Evolutionary conservation across 2,113 vertebrate genomes (phyloP), one percentile per base, ranked within the genome.

Genomic region (Plecturocebus donacophilus): DNA sequence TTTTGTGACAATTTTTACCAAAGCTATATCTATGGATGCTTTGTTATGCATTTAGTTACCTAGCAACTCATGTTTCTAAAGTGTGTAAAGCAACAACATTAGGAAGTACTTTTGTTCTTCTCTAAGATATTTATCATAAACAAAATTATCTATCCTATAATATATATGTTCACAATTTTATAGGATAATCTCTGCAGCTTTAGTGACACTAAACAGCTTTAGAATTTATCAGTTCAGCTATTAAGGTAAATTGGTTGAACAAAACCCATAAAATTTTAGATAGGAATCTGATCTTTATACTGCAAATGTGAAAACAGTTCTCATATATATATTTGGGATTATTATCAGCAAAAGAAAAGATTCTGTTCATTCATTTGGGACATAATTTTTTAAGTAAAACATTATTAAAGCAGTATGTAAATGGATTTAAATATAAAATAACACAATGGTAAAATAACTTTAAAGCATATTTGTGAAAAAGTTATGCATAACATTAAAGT

Each of bases 81-180:
- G 86, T 79, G 76, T 75, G 83, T 61, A 54, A 38, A 86, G 10
- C 40, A 96, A 58, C 21, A 58, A 70, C 5, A 81, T 68, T 87
- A 94, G 42, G 45, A 95, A 96, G 4, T 54, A 9, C 21, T n/a
- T 83, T 91, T 87, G 71, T 91, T 93, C 95, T 95, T 79, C 35
- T 61, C 83, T 66, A 40, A 20, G 45, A 83, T 90, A 8, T 45
- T 88, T 93, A 30, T 68, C 68, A 88, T 79, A 95, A 95, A 61
- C 56, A 81, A 86, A 90, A 93, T 61, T 80, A 11, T 81, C 79
- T 91, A 16, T 89, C 6, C 89, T 49, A 38, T 79, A 64, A 27
- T 45, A 49, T 14, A n/a, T 38, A 40, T 47, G 17, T 80, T 90
- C 16, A 49, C 47, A 86, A 23, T 68, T 89, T 76, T 87, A 11